These are phyloP conservation scores for Chloroceryle amazona DNA, from an alignment of 2,797 vertebrate genomes.

Conservation along the genomic window DNA sequence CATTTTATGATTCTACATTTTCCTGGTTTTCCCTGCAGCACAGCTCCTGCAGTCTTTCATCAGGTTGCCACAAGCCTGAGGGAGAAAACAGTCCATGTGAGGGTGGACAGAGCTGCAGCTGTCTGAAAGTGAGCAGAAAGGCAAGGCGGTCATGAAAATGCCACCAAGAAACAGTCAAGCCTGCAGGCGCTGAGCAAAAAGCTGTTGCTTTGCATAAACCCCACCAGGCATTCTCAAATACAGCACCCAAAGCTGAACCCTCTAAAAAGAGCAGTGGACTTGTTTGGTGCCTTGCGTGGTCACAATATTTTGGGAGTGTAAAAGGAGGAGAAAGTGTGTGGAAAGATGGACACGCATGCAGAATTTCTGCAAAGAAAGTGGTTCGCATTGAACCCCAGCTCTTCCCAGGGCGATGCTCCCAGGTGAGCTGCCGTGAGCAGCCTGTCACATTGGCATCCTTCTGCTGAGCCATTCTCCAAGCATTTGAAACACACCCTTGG, in stretches of 20 bases:
- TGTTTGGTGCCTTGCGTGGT: accelerated
- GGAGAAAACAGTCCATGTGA: not conserved
- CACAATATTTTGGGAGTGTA: accelerated
- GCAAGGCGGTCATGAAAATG: accelerated
- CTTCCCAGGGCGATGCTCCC: not conserved
- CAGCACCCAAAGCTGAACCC: not conserved
- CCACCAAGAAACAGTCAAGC: not conserved
- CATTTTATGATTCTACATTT: not conserved
- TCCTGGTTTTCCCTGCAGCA: not conserved
- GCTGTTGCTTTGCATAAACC: not conserved
- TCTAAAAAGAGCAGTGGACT: not conserved
- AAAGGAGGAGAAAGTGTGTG: not conserved
- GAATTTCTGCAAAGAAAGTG: not conserved
- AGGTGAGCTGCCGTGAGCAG: not conserved
- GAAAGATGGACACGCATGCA: not conserved
- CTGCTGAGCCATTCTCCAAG: accelerated
- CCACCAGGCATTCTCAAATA: not conserved
- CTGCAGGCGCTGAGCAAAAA: not conserved
- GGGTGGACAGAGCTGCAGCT: not conserved
- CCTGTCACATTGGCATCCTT: accelerated
- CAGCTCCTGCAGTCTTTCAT: not conserved
- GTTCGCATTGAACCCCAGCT: accelerated
- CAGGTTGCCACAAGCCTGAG: not conserved
- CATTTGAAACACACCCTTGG: accelerated
- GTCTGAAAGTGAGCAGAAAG: not conserved